Percentiles rank a stretch among this genome's conserved stretches.
Evolutionary conservation across 1,140 invertebrate genomes (phyloP).

Genomic region (Cyclargus thomasi): DNA sequence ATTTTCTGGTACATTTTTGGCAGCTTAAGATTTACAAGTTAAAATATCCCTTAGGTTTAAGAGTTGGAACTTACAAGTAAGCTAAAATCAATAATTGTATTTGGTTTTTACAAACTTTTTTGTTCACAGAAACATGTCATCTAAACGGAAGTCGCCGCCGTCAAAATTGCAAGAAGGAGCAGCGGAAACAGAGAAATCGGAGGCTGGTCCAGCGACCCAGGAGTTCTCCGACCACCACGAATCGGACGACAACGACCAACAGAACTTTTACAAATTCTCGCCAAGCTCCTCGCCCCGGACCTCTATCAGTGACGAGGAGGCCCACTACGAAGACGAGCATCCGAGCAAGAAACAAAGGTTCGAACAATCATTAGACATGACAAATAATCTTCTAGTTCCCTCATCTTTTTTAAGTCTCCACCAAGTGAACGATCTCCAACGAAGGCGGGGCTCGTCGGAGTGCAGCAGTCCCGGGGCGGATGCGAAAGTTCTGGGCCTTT

Average conservation of each 20-base stretch:
- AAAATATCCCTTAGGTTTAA: too few species aligned
- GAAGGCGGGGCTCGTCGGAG: constrained; percentile 79
- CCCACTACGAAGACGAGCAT: constrained; percentile 74
- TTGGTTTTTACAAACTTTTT: neutral
- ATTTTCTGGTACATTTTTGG: neutral
- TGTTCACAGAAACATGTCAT: constrained; percentile 90
- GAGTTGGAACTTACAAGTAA: too few species aligned
- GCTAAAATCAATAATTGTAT: too few species aligned
- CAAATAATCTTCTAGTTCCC: constrained; percentile 74
- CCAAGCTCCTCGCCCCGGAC: constrained; percentile 75
- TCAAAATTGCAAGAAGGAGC: constrained; percentile 91
- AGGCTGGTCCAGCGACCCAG: constrained; percentile 59
- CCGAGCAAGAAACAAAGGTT: constrained; percentile 70
- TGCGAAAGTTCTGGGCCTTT: constrained; percentile 72
- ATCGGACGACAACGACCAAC: constrained; percentile 56
- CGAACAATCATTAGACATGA: constrained; percentile 70
- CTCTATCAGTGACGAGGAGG: constrained; percentile 79
- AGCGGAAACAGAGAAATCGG: constrained; percentile 70
- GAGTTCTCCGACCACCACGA: constrained; percentile 66
- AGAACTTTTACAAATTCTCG: constrained; percentile 75
- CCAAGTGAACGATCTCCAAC: constrained; percentile 70
- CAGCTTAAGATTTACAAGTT: too few species aligned
- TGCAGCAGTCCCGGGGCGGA: constrained; percentile 81
- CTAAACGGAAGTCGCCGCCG: constrained; percentile 93
- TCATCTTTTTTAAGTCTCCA: constrained; percentile 72